phyloP scores from a whole-genome alignment of 2,113 vertebrate genomes.

The Gavia stellata region DNA sequence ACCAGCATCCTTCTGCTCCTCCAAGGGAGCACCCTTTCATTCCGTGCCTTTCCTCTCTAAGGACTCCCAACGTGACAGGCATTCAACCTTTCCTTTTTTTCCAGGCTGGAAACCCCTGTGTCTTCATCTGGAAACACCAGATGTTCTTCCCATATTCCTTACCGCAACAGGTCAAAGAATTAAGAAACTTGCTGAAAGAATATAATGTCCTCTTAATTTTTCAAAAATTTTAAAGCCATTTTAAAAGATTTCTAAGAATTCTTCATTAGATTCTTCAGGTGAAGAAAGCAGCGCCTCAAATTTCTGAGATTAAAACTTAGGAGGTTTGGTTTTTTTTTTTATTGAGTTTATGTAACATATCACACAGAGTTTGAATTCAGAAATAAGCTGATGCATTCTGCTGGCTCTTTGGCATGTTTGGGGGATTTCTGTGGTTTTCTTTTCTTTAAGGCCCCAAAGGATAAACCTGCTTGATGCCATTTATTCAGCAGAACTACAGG shows the following conservation, averaged over 20 bases:
- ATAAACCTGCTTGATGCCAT: background rate
- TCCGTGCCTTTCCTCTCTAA: background rate
- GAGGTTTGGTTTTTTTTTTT: background rate
- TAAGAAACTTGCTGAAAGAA: background rate
- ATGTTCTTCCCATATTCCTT: background rate
- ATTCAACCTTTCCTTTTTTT: background rate
- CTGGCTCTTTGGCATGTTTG: background rate
- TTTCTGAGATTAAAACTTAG: background rate
- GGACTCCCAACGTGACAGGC: background rate
- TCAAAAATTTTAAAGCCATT: background rate
- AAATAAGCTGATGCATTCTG: background rate
- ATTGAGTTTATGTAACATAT: background rate
- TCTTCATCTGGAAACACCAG: conserved; percentile 20
- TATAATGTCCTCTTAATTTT: background rate
- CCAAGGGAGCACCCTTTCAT: background rate
- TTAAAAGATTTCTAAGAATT: background rate
- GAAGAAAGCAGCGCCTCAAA: background rate
- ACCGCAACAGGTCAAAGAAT: background rate
- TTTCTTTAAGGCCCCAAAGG: background rate
- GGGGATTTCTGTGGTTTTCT: background rate
- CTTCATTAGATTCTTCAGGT: background rate
- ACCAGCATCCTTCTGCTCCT: background rate
- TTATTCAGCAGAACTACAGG: background rate
- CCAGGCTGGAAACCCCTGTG: background rate
- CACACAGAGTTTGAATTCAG: background rate